These are phyloP conservation scores for Phenganax stokvisi DNA, from an alignment of 92 coral and sea anemone species.

Conservation along the genomic window DNA sequence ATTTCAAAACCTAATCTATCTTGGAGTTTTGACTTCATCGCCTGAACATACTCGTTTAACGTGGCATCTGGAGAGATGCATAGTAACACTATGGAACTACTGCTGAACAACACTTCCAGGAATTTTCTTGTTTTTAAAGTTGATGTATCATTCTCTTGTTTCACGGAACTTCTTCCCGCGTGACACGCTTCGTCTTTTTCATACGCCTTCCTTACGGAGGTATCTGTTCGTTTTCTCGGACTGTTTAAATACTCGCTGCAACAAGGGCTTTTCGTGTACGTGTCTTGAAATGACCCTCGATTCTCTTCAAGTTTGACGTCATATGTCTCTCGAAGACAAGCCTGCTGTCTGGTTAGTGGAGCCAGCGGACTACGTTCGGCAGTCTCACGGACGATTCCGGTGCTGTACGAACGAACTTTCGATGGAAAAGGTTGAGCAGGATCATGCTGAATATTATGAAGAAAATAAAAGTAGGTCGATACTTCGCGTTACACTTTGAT, in stretches of 20 bases:
- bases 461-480: neutral
- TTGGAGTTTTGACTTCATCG: conserved; percentile 16
- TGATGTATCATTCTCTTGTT: neutral
- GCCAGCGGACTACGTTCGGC: conserved; percentile 15
- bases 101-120: conserved; percentile 7
- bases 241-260: neutral
- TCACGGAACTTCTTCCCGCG: neutral
- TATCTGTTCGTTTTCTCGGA: neutral
- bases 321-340: conserved; percentile 15
- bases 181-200: neutral
- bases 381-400: conserved; percentile 28
- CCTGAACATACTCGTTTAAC: neutral
- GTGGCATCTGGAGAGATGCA: neutral
- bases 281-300: neutral
- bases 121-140: neutral
- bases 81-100: neutral
- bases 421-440: neutral
- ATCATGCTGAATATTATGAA: neutral
- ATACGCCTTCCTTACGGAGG: no score
- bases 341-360: neutral
- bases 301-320: conserved; percentile 3
- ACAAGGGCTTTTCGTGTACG: neutral
- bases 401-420: conserved; percentile 32
- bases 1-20: neutral
- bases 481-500: neutral